Base-by-base conservation (phyloP, 2,888 invertebrate species). In the Electrophaes corylata region DNA sequence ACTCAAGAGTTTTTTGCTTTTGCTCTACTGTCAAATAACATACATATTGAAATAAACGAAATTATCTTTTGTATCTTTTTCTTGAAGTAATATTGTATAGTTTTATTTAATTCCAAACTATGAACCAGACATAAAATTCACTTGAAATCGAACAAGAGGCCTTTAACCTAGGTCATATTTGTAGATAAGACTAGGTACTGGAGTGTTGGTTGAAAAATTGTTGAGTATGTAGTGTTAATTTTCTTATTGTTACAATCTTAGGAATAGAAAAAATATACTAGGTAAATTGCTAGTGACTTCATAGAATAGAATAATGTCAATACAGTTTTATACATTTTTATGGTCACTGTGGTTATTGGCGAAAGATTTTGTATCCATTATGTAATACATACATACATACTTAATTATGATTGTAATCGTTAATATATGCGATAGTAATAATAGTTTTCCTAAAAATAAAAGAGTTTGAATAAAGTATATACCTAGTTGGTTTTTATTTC, bases 291-390 rank as follows among this genome's bases (percentile, higher is more conserved):
- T 83, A 79, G 79, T 73, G 68, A 76, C 73, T 72, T 70, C 71
- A 71, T 62, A 74, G 70, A 70, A 72, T n/a, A 76, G 76, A 69
- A 65, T 66, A 60, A 57, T 76, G 73, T 76, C 75, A 75, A 70
- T 69, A 72, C 79, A 75, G 75, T 89, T 90, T 90, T 90, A 83
- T 89, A 89, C 86, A 86, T 87, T 87, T 89, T 83, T 88, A 88
- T 82, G 79, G 75, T 80, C 79, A 76, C 74, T n/a, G n/a, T n/a
- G n/a, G 83, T 79, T 85, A 83, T 76, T 76, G 80, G 82, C 81
- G 83, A 83, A 81, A 84, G 79, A 80, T 84, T 87, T 87, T 86
- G 80, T 85, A 85, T 76, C 70, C 76, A 81, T 84, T 80, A 79
- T 75, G 69, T 75, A 76, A 78, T 72, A 79, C 76, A 72, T 79